These are phyloP conservation scores for Pogoniulus pusillus DNA, from an alignment of 2,797 vertebrate species.

Conservation along the genomic window DNA sequence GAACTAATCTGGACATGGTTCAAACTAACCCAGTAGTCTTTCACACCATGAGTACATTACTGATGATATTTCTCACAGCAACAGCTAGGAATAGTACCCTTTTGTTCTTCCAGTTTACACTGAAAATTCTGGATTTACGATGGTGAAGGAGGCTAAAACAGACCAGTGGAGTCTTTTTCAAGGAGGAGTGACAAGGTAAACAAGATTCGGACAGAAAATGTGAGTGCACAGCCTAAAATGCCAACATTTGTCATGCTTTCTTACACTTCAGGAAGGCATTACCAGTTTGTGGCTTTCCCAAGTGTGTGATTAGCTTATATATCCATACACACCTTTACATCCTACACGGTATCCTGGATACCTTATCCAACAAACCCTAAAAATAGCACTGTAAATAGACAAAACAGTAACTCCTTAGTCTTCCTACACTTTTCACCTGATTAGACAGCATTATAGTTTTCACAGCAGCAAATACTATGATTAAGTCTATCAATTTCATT, in stretches of 20 bases:
- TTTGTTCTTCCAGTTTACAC: neutral
- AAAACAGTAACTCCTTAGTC: neutral
- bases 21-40: neutral
- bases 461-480: conserved; percentile 24
- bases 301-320: neutral
- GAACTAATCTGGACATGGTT: neutral
- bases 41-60: neutral
- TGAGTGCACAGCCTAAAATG: neutral
- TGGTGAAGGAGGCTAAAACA: neutral
- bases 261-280: neutral
- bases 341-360: neutral
- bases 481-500: conserved; percentile 32
- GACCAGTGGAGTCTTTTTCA: neutral
- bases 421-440: conserved; percentile 29
- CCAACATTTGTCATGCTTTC: neutral
- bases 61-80: neutral
- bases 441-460: conserved; percentile 8
- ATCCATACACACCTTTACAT: neutral
- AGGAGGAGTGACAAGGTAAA: neutral
- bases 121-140: neutral
- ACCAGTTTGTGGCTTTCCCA: neutral
- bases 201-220: neutral
- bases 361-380: neutral
- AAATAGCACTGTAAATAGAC: conserved; percentile 9
- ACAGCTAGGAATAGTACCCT: neutral